phyloP scores from a whole-genome alignment of 35 echinoderm and acorn worm species.

The Ptychodera flava region DNA sequence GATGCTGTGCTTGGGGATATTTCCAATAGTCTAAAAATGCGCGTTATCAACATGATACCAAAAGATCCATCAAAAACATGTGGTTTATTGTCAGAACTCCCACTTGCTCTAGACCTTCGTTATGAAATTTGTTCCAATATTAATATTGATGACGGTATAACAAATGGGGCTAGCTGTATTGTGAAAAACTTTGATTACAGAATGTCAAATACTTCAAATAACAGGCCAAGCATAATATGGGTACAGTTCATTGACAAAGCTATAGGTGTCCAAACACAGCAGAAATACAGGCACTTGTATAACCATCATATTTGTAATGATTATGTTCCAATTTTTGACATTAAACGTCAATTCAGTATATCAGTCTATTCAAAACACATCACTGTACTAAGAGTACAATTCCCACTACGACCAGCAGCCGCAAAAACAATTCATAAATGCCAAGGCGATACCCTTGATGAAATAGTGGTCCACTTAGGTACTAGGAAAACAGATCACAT shows the following conservation, averaged over 20 bases:
- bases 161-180: conserved; percentile 17
- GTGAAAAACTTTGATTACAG: not conserved
- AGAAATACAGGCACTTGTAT: not conserved
- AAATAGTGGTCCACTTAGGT: conserved; percentile 20
- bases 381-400: not conserved
- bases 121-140: conserved; percentile 32
- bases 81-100: not conserved
- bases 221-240: not conserved
- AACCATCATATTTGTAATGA: not conserved
- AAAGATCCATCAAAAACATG: not conserved
- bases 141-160: conserved; percentile 21
- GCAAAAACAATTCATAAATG: conserved; percentile 32
- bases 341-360: conserved; percentile 4
- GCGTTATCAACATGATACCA: not conserved
- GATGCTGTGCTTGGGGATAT: not conserved
- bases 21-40: not conserved
- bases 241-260: not conserved
- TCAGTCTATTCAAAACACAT: conserved; percentile 5
- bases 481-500: not conserved
- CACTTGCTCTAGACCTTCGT: not conserved
- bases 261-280: not conserved
- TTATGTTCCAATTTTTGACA: conserved; percentile 22
- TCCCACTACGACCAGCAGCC: not conserved
- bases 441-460: conserved; percentile 16
- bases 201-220: not conserved